Evolutionary conservation across 53 echinoderm and acorn worm genomes (phyloP), one percentile per base, ranked within the genome.

Genomic region (Zoroaster sp.): DNA sequence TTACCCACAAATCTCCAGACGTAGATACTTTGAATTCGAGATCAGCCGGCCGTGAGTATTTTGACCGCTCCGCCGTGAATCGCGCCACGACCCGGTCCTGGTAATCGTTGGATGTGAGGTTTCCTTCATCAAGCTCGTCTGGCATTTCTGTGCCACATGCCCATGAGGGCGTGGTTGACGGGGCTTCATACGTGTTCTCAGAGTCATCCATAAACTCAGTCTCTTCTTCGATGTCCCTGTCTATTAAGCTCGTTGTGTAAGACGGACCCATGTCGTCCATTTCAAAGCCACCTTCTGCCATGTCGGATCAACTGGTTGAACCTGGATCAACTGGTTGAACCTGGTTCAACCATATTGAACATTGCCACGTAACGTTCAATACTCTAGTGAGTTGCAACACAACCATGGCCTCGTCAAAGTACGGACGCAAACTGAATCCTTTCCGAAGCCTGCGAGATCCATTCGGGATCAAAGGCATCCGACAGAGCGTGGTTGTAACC

Each of bases 1-100:
- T n/a, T n/a, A n/a, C n/a, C n/a, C n/a, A 69, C 69, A 69, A 69
- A 33, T 9, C 72, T 72, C 72, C 72, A 39, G 72, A 72, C 72
- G 9, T 72, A 72, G 21, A 12, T 72, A 72, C 72, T 72, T 72
- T 36, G 40, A 72, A 72, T 23, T 72, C 18, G 72, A 72, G 72
- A 72, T 72, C 18, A 72, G 40, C 38, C 72, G 72, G 72, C 72
- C 40, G 40, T 4, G 69, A 69, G 69, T 69, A 69, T 69, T 69
- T 69, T 69, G 69, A 69, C 69, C 69, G 69, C 69, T 4, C 69
- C n/a, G n/a, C n/a, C n/a, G n/a, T n/a, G n/a, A n/a, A n/a, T n/a
- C n/a, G n/a, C n/a, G n/a, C n/a, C n/a, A 69, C 69, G 35, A 69
- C 69, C 38, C n/a, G 72, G 40, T 72, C 72, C 2, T 40, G 4